phyloP scores from a whole-genome alignment of 1,140 invertebrate genomes.

The Drosophila littoralis region DNA sequence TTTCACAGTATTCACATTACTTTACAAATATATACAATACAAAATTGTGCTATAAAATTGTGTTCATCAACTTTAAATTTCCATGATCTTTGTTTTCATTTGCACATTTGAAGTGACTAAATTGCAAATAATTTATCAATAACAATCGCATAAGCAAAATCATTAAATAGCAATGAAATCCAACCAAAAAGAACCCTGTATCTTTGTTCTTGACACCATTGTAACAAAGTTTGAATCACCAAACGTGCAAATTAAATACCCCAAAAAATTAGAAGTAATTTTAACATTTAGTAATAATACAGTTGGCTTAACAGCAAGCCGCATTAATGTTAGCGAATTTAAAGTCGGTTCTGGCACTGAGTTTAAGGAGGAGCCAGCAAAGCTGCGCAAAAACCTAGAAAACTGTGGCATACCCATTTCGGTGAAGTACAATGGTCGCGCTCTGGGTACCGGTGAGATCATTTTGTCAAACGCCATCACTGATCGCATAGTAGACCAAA shows the following conservation, averaged over 20 bases:
- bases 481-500: slow-evolving; percentile 38
- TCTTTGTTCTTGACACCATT: slow-evolving; percentile 42
- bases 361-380: slow-evolving; percentile 10
- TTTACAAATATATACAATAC: too few species aligned
- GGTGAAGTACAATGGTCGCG: slow-evolving; percentile 11
- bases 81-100: too few species aligned
- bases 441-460: slow-evolving; percentile 24
- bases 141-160: neutral
- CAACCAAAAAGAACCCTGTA: neutral
- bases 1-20: neutral
- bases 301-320: slow-evolving; percentile 26
- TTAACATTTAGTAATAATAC: slow-evolving; percentile 18
- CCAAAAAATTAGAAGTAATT: slow-evolving; percentile 3
- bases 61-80: neutral
- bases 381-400: slow-evolving; percentile 19
- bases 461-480: slow-evolving; percentile 35
- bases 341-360: slow-evolving; percentile 1
- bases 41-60: too few species aligned
- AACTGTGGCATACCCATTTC: slow-evolving; percentile 43
- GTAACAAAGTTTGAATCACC: slow-evolving; percentile 27
- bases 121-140: too few species aligned
- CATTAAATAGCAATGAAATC: too few species aligned
- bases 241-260: neutral
- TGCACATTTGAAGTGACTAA: too few species aligned
- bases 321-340: slow-evolving; percentile 53